phyloP scores from a whole-genome alignment of 2,113 vertebrate species.

The Urocolius indicus region DNA sequence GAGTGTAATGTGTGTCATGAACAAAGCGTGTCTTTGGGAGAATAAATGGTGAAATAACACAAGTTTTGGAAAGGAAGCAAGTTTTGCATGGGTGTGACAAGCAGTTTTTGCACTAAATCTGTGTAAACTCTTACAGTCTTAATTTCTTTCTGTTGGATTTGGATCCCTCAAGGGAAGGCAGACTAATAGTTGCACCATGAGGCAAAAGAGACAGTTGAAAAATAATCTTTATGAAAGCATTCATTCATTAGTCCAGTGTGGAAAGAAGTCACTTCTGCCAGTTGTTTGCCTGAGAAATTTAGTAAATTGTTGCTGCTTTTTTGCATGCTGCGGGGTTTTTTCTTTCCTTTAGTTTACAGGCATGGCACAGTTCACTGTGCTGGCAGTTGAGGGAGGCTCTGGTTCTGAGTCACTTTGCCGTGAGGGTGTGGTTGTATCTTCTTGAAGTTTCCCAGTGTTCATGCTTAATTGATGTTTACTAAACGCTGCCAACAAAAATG shows the following conservation, averaged over 20 bases:
- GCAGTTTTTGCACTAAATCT: neutral
- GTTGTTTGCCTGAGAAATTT: neutral
- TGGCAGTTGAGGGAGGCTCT: neutral
- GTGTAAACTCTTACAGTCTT: neutral
- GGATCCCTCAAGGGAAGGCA: neutral
- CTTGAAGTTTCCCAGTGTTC: constrained; percentile 29
- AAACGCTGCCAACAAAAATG: constrained; percentile 36
- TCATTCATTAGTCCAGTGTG: neutral
- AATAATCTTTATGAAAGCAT: neutral
- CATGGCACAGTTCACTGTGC: neutral
- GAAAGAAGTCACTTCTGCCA: neutral
- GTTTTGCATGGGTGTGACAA: neutral
- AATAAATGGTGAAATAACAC: neutral
- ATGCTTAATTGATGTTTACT: constrained; percentile 48
- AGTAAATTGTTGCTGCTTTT: neutral
- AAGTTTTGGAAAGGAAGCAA: neutral
- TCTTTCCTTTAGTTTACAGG: neutral
- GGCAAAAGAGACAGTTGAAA: neutral
- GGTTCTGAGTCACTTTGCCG: constrained; percentile 36
- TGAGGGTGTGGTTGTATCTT: constrained; percentile 54
- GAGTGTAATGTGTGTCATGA: neutral
- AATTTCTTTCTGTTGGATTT: neutral
- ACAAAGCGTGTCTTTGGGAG: neutral
- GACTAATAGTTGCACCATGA: neutral
- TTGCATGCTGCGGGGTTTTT: neutral